Conservation (phyloP, 2,113 vertebrate species). For the Thalassarche chlororhynchos region DNA sequence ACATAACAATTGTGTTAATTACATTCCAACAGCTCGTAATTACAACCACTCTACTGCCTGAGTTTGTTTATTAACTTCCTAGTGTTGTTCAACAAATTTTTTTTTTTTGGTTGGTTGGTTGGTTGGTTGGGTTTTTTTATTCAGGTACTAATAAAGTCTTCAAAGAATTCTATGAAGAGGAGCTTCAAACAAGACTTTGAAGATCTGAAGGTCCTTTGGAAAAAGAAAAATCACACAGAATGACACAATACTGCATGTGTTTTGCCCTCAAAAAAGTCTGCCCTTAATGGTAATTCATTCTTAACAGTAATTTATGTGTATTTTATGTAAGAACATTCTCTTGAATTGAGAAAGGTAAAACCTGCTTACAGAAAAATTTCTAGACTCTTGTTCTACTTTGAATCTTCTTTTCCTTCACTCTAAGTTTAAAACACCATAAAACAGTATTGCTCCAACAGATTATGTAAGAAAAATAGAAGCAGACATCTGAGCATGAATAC, state of each 20-base stretch:
- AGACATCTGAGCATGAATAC: neutral
- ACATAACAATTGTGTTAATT: neutral
- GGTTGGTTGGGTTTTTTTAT: neutral
- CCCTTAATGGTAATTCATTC: neutral
- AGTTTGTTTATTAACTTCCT: neutral
- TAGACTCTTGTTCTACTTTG: neutral
- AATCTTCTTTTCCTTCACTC: neutral
- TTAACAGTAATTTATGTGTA: neutral
- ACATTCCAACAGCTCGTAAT: neutral
- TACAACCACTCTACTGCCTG: neutral
- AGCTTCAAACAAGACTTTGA: neutral
- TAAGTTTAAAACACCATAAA: neutral
- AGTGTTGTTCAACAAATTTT: neutral
- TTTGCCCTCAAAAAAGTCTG: neutral
- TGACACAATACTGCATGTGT: neutral
- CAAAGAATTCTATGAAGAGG: neutral
- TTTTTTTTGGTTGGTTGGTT: no score
- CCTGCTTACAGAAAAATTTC: neutral
- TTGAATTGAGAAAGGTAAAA: neutral
- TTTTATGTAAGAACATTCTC: neutral
- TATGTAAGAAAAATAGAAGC: neutral
- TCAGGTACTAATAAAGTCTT: neutral
- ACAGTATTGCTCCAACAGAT: neutral
- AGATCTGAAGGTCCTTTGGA: neutral
- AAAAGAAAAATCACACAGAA: neutral